Evolutionary conservation across 2,797 vertebrate genomes (phyloP).

Genomic region (Esox masquinongy): DNA sequence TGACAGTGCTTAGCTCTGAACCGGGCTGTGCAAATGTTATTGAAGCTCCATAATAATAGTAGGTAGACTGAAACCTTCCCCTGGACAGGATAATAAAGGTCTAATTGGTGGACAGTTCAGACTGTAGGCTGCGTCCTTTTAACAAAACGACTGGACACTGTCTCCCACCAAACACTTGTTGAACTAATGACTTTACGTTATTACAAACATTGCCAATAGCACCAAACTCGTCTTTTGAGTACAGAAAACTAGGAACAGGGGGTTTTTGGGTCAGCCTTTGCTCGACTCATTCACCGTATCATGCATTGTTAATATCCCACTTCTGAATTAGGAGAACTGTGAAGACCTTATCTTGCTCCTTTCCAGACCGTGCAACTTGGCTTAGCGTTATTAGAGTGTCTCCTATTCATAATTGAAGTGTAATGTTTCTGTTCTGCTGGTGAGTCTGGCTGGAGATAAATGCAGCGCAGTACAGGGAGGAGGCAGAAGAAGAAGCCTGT

Average conservation of each 20-base stretch:
- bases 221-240: not conserved
- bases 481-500: not conserved
- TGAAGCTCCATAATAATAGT: not conserved
- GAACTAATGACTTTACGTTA: not conserved
- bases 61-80: not conserved
- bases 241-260: not conserved
- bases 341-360: not conserved
- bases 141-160: not conserved
- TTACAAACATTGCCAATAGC: not conserved
- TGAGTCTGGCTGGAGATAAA: slow-evolving; percentile 15
- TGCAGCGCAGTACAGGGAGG: not conserved
- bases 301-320: not conserved
- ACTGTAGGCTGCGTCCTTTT: not conserved
- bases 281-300: not conserved
- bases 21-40: not conserved
- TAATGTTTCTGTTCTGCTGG: slow-evolving; percentile 34
- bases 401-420: not conserved
- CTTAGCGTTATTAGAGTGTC: not conserved
- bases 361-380: not conserved
- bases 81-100: not conserved
- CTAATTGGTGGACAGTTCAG: not conserved
- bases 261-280: not conserved
- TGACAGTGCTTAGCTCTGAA: slow-evolving; percentile 3
- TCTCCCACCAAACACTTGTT: not conserved
- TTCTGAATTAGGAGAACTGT: not conserved